Conservation (phyloP, 2,888 invertebrate species). For the Dione juno region DNA sequence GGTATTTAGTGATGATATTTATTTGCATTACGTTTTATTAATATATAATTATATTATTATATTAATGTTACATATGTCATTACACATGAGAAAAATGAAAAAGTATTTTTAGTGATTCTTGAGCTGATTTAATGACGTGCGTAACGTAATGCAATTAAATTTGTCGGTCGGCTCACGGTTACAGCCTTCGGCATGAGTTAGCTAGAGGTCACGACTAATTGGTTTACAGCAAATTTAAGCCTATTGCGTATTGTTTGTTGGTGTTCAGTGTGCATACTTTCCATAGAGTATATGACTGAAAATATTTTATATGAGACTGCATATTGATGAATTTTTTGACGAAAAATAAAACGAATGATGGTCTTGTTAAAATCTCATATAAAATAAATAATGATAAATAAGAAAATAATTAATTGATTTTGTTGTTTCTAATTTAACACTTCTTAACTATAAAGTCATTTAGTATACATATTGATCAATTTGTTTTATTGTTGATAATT, state of each 20-base stretch:
- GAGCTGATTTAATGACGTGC: conserved; percentile 14
- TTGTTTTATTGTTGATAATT: too few species aligned
- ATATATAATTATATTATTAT: too few species aligned
- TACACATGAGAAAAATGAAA: background rate
- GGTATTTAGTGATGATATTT: conserved; percentile 63
- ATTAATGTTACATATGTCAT: background rate
- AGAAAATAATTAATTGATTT: too few species aligned
- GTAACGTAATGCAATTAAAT: conserved; percentile 46
- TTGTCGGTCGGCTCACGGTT: conserved; percentile 43
- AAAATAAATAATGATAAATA: conserved; percentile 47
- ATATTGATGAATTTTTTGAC: too few species aligned
- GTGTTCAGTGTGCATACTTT: conserved; percentile 79
- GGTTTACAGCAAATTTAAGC: conserved; percentile 50
- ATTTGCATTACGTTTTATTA: conserved; percentile 47
- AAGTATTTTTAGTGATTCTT: conserved; percentile 9
- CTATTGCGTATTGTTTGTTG: conserved; percentile 71
- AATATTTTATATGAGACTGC: too few species aligned
- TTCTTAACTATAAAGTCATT: too few species aligned
- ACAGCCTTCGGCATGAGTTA: conserved; percentile 68
- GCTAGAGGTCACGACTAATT: conserved; percentile 68
- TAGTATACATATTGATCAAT: too few species aligned
- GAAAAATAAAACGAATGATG: too few species aligned
- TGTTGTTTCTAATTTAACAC: too few species aligned
- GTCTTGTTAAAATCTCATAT: conserved; percentile 44
- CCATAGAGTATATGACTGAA: conserved; percentile 31